phyloP scores from a whole-genome alignment of 2,888 invertebrate genomes.

The Nymphalis c-album region DNA sequence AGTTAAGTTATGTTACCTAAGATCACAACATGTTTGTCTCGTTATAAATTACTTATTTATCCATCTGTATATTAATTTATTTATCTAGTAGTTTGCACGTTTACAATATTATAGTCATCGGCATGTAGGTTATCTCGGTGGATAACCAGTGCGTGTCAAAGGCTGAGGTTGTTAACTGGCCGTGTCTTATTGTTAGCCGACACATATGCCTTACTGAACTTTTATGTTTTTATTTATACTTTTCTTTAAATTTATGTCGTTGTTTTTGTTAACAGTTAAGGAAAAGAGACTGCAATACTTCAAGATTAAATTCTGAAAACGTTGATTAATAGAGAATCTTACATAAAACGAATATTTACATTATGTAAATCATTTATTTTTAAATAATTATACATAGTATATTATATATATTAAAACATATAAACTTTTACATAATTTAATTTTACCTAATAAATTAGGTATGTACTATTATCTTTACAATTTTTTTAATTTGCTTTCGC shows the following conservation, averaged over 20 bases:
- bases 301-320: too few relatives aligned
- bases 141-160: conserved; percentile 69
- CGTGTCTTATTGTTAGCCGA: conserved; percentile 50
- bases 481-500: too few relatives aligned
- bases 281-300: too few relatives aligned
- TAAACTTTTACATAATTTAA: too few relatives aligned
- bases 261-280: neutral
- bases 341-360: too few relatives aligned
- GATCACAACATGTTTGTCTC: conserved; percentile 2
- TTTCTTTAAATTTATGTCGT: neutral
- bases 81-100: neutral
- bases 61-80: conserved; percentile 8
- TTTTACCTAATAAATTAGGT: too few relatives aligned
- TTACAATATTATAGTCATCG: conserved; percentile 26
- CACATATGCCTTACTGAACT: conserved; percentile 49
- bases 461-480: too few relatives aligned
- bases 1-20: too few relatives aligned
- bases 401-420: too few relatives aligned
- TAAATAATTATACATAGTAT: too few relatives aligned
- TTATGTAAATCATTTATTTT: too few relatives aligned
- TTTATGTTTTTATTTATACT: conserved; percentile 38
- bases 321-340: too few relatives aligned
- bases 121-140: conserved; percentile 56
- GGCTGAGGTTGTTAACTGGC: conserved; percentile 54
- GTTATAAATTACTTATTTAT: neutral